Percentiles rank a stretch among this genome's conserved stretches.
Evolutionary conservation across 2,888 invertebrate species (phyloP).

Genomic region (Latrodectus elegans): DNA sequence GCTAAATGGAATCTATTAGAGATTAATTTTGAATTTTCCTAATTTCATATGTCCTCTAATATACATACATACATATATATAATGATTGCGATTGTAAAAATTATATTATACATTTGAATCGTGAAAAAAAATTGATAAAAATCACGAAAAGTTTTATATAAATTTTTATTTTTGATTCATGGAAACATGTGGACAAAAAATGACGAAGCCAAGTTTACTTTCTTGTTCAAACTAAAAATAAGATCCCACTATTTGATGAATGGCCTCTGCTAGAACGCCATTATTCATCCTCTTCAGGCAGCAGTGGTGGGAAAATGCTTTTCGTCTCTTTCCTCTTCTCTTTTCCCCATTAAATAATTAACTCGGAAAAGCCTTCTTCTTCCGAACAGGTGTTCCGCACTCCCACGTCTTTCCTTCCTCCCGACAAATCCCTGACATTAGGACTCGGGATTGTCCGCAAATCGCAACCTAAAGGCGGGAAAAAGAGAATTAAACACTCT

Average conservation of each 20-base stretch:
- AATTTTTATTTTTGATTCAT: too few species aligned
- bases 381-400: slow-evolving; percentile 35
- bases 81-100: too few species aligned
- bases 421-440: slow-evolving; percentile 66
- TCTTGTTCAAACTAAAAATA: neutral
- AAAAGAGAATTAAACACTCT: slow-evolving; percentile 1
- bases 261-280: slow-evolving; percentile 29
- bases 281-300: slow-evolving; percentile 25
- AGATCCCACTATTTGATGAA: slow-evolving; percentile 39
- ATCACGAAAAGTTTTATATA: too few species aligned
- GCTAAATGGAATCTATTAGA: too few species aligned
- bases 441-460: slow-evolving; percentile 55
- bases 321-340: slow-evolving; percentile 18
- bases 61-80: too few species aligned
- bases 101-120: too few species aligned
- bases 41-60: too few species aligned
- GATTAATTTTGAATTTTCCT: too few species aligned
- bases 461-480: slow-evolving; percentile 25
- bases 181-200: too few species aligned
- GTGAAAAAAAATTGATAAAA: too few species aligned
- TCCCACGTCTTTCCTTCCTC: slow-evolving; percentile 35
- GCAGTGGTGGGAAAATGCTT: slow-evolving; percentile 34
- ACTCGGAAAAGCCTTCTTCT: slow-evolving; percentile 36
- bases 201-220: too few species aligned
- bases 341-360: slow-evolving; percentile 63